Evolutionary conservation across 2,797 vertebrate genomes (phyloP).

Genomic region (Alca torda): DNA sequence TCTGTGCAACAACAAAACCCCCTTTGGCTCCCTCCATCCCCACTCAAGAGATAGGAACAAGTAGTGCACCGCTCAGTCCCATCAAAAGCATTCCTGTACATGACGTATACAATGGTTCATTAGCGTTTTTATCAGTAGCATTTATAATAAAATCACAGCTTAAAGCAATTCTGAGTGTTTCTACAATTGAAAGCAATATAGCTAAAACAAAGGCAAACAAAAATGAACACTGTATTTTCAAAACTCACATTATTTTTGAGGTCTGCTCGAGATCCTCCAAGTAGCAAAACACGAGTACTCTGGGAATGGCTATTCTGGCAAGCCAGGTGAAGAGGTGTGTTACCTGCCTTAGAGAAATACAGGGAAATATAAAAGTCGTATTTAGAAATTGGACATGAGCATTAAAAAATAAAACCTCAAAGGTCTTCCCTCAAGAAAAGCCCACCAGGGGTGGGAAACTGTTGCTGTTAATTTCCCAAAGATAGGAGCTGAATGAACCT

Average conservation of each 20-base stretch:
- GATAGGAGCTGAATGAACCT: not conserved
- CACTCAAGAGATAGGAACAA: not conserved
- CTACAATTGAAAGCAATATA: not conserved
- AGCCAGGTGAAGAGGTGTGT: slow-evolving; percentile 92
- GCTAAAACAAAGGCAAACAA: not conserved
- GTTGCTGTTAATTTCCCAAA: not conserved
- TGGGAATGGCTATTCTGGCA: slow-evolving; percentile 96
- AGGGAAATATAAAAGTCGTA: slow-evolving; percentile 1
- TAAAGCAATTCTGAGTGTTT: not conserved
- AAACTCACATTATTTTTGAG: slow-evolving; percentile 90
- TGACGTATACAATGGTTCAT: not conserved
- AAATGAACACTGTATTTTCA: not conserved
- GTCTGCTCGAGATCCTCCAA: slow-evolving; percentile 92
- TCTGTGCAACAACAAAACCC: not conserved
- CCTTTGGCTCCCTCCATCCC: not conserved
- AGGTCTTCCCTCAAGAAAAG: not conserved
- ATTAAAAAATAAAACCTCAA: not conserved
- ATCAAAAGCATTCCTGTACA: not conserved
- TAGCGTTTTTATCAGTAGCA: not conserved
- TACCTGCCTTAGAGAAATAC: slow-evolving; percentile 87
- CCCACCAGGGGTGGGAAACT: not conserved
- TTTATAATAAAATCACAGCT: not conserved
- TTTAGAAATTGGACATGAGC: slow-evolving; percentile 17
- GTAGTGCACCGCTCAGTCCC: not conserved
- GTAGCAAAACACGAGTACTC: slow-evolving; percentile 87